Percentiles rank a stretch among this genome's conserved stretches.
Conservation (phyloP, 2,888 invertebrate species). For the Empis stercorea region DNA sequence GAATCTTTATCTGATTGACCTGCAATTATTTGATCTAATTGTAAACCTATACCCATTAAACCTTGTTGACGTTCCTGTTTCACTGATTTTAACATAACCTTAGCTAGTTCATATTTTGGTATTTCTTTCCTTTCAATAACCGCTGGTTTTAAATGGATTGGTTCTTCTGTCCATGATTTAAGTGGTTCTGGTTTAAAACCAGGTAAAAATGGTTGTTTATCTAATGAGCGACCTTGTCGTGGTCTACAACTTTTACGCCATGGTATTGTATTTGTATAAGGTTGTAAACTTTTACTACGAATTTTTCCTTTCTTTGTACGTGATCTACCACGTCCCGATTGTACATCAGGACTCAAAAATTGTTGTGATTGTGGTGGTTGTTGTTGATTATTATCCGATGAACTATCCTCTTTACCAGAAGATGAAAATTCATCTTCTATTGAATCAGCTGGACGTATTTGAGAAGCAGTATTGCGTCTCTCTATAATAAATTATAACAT, state of each 20-base stretch:
- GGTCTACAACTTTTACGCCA: constrained; percentile 33
- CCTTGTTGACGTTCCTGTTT: constrained; percentile 37
- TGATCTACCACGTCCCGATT: constrained; percentile 19
- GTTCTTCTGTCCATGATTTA: constrained; percentile 53
- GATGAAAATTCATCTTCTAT: constrained; percentile 33
- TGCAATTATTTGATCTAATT: constrained; percentile 30
- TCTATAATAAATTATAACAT: constrained; percentile 20
- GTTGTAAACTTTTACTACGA: constrained; percentile 34
- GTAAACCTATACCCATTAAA: constrained; percentile 30
- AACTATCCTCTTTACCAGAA: constrained; percentile 32
- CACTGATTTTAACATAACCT: constrained; percentile 39
- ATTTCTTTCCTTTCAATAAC: constrained; percentile 41
- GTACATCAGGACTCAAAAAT: constrained; percentile 24
- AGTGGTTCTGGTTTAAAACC: constrained; percentile 33
- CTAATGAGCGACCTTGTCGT: constrained; percentile 38
- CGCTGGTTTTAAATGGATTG: constrained; percentile 45
- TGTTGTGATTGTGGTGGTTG: constrained; percentile 19
- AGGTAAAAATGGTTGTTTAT: constrained; percentile 31
- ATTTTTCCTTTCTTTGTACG: constrained; percentile 28
- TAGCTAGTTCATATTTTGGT: constrained; percentile 39
- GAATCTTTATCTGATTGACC: constrained; percentile 32
- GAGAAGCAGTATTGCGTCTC: constrained; percentile 33
- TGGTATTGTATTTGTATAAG: constrained; percentile 28
- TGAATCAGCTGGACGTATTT: constrained; percentile 30
- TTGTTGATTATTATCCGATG: constrained; percentile 26